Evolutionary conservation across 2,797 vertebrate genomes (phyloP), one percentile per base, ranked within the genome.

Genomic region (Dermochelys coriacea): DNA sequence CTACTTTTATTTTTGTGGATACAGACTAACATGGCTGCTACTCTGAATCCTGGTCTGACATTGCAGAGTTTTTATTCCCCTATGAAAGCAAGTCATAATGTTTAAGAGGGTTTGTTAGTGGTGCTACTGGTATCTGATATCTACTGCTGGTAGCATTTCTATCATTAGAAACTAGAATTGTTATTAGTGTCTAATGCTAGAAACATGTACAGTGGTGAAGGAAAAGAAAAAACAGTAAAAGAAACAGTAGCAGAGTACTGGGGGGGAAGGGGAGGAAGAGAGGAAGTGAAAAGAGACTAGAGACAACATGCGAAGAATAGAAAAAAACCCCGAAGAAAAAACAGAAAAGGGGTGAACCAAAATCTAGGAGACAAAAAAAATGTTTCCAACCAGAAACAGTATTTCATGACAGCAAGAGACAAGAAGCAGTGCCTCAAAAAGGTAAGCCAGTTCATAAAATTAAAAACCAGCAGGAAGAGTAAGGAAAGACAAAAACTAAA

Each of bases 31-130:
- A 41, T 41, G 41, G 41, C 41, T 41, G 41, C 41, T 41, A 41
- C 41, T 41, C 41, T 41, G 41, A 77, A 27, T 71, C 83, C 1
- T 78, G 74, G 90, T 88, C 2, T 92, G 91, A 93, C 83, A 82
- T 37, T 51, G 64, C 37, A 79, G 25, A 31, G 49, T 77, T 93
- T 89, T 81, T 75, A 88, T 61, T 61, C 68, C 74, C 49, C 82
- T 47, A 82, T 59, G 71, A 95, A 90, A 97, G 50, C 51, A 89
- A 90, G 34, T 31, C 79, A 92, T 16, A 12, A 27, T 29, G 82
- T 52, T 85, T n/a, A 84, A 82, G 14, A 80, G 8, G 45, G 91
- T 81, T 0, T 0, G 82, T 89, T 37, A 21, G 5, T 87, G 78
- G 80, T 87, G 64, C 41, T 14, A 59, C n/a, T 91, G 95, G 74